Evolutionary conservation across 2,113 vertebrate species (phyloP), one percentile per base, ranked within the genome.

Genomic region (Colossoma macropomum): DNA sequence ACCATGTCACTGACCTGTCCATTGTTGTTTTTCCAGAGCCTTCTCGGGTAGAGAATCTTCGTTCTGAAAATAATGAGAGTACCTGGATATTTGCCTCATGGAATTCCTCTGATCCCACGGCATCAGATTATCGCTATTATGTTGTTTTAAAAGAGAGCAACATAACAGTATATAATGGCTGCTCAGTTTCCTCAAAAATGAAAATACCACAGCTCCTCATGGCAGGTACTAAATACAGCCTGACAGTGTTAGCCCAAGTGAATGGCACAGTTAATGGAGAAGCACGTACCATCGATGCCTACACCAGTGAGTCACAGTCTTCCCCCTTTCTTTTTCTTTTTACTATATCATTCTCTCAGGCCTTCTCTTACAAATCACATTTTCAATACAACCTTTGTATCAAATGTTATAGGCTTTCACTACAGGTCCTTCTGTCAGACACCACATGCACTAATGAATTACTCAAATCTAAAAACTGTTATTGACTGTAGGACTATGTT

Each of bases 281-380:
- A 52, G 9, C 27, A 13, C 0, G 4, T 21, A 12, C 0, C 23
- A 86, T 81, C 52, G 0, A 0, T 19, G 78, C 82, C 32, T 86
- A 63, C 45, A 86, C 85, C 45, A 2, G 85, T 86, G 74, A 86
- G 85, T 86, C 27, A 25, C 0, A 52, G 15, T 60, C 25, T 32
- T 30, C 32, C 8, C 10, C 7, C 0, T 45, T 19, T 12, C 25
- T 28, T 25, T 56, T 19, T 45, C 23, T 52, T 0, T 27, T 1
- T 62, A 19, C 19, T 8, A 15, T 1, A 16, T 32, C 12, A 48
- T 81, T 63, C 41, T 16, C 15, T 27, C 19, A 50, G 34, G 17
- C 5, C 21, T 45, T 6, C 2, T n/a, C 12, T 28, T 45, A 41
- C n/a, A 25, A 65, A 28, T 17, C 13, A 32, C 28, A 68, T 45